phyloP scores from a whole-genome alignment of 2,888 invertebrate genomes.

The Siphlonurus alternatus region DNA sequence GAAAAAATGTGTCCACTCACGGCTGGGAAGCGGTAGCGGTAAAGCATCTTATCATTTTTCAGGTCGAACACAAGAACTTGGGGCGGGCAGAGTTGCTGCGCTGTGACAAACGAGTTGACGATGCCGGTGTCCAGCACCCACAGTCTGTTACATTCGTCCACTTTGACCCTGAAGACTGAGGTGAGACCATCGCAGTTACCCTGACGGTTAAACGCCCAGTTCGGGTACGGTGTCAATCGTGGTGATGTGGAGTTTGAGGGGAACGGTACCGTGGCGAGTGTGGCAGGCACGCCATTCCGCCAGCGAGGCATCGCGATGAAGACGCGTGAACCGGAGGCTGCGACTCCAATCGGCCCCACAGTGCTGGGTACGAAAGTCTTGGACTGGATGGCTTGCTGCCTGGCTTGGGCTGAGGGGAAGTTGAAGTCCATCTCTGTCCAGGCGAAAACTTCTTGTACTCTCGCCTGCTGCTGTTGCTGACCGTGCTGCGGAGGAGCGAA shows the following conservation, averaged over 20 bases:
- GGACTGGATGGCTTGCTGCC: slow-evolving; percentile 38
- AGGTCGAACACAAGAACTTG: slow-evolving; percentile 55
- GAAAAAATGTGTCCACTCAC: slow-evolving; percentile 29
- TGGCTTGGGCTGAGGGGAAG: slow-evolving; percentile 39
- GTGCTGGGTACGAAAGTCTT: slow-evolving; percentile 46
- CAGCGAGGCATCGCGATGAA: slow-evolving; percentile 61
- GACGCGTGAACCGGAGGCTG: slow-evolving; percentile 53
- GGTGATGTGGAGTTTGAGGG: slow-evolving; percentile 36
- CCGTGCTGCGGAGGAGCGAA: too few relatives aligned
- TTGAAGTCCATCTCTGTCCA: slow-evolving; percentile 62
- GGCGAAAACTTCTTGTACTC: slow-evolving; percentile 32
- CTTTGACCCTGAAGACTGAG: slow-evolving; percentile 53
- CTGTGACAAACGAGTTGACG: slow-evolving; percentile 36
- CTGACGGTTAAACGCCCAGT: slow-evolving; percentile 54
- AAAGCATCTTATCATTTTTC: slow-evolving; percentile 47
- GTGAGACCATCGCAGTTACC: slow-evolving; percentile 47
- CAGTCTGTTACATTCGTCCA: slow-evolving; percentile 56
- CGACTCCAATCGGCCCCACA: slow-evolving; percentile 50
- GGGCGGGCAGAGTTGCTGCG: slow-evolving; percentile 32
- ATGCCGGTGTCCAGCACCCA: slow-evolving; percentile 67
- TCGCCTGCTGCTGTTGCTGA: too few relatives aligned
- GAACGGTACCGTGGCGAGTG: slow-evolving; percentile 42
- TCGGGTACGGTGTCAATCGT: slow-evolving; percentile 55
- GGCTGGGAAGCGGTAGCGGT: slow-evolving; percentile 44
- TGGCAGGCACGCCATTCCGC: slow-evolving; percentile 49